Evolutionary conservation across 2,113 vertebrate species (phyloP).

Genomic region (Cryptomyrus ogoouensis): DNA sequence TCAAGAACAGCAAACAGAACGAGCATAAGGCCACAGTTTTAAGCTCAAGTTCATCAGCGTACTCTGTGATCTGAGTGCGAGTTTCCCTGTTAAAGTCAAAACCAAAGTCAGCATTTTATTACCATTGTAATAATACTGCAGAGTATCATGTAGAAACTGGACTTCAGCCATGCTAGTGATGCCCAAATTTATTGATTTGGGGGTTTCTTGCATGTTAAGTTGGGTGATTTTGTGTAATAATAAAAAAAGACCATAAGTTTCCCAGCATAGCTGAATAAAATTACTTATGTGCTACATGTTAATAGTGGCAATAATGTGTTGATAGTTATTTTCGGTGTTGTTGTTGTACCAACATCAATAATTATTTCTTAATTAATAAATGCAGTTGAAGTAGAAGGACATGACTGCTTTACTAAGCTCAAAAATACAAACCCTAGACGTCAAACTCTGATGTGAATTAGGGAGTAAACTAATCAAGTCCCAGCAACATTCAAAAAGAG

Average conservation of each 20-base stretch:
- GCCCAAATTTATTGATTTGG: background rate
- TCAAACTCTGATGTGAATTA: background rate
- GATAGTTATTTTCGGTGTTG: background rate
- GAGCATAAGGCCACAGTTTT: slow-evolving; percentile 35
- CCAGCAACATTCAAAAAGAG: background rate
- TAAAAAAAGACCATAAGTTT: background rate
- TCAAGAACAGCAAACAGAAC: slow-evolving; percentile 39
- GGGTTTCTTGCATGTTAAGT: background rate
- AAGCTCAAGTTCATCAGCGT: slow-evolving; percentile 48
- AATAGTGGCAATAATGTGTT: background rate
- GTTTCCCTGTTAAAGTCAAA: slow-evolving; percentile 28
- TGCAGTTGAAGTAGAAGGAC: background rate
- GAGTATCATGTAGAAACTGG: background rate
- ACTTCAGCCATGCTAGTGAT: background rate
- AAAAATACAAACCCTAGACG: background rate
- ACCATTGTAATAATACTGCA: background rate
- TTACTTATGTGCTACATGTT: background rate
- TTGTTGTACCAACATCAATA: background rate
- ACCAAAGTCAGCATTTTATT: slow-evolving; percentile 28
- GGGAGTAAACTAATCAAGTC: background rate
- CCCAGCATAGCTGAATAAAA: background rate
- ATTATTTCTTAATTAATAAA: background rate
- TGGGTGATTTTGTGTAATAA: background rate
- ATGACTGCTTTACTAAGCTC: background rate
- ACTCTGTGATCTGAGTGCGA: slow-evolving; percentile 39